A percentile compares a stretch with the other conserved stretches of the same genome.
Conservation (phyloP, 2,797 vertebrate species). For the Oryzias dopingdopingensis region DNA sequence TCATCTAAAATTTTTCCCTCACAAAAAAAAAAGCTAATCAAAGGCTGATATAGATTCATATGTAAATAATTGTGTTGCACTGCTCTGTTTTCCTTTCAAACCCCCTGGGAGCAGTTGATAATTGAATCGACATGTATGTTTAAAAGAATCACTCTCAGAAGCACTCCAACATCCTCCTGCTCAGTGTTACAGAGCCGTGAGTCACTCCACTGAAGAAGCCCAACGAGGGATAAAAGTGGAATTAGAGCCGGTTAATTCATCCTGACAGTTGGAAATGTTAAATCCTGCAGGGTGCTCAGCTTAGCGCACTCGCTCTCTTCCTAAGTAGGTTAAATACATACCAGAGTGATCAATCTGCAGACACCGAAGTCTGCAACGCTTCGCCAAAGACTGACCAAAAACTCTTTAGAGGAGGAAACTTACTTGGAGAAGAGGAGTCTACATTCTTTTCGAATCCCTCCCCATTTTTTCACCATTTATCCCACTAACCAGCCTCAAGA, state of each 20-base stretch:
- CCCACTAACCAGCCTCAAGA: no score
- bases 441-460: no score
- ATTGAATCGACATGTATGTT: constrained; percentile 59
- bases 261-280: constrained; percentile 83
- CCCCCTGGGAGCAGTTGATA: constrained; percentile 53
- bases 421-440: constrained; percentile 1
- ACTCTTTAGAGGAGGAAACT: constrained; percentile 30
- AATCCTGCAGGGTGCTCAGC: constrained; percentile 75
- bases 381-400: constrained; percentile 47
- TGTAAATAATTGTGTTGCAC: constrained; percentile 23
- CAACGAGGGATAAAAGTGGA: constrained; percentile 74
- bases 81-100: constrained; percentile 12
- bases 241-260: constrained; percentile 81
- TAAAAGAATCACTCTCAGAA: constrained; percentile 57
- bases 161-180: constrained; percentile 50
- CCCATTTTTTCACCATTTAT: no score
- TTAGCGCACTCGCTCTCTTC: constrained; percentile 66
- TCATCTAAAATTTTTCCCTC: background rate
- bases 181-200: constrained; percentile 61
- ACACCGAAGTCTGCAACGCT: constrained; percentile 51
- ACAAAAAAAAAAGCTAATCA: background rate
- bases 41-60: constrained; percentile 18
- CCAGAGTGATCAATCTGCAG: constrained; percentile 76
- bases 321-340: constrained; percentile 83
- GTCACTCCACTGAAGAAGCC: constrained; percentile 63